Base-by-base conservation (phyloP, 1,140 invertebrate species). In the Oreohelix idahoensis region DNA sequence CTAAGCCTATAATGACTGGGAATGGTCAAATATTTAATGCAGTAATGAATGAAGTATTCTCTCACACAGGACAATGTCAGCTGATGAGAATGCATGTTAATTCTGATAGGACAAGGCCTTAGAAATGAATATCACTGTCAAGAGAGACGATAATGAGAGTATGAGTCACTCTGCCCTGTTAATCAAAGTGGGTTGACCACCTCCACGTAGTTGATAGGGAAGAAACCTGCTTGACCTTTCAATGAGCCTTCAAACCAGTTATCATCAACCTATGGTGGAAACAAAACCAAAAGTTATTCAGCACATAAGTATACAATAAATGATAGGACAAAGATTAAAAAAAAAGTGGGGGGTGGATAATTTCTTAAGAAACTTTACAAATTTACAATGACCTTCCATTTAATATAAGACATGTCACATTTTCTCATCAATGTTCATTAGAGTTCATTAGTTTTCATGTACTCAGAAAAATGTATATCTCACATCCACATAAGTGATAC, bases 231-330 rank as follows among this genome's bases (percentile, higher is more conserved):
- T 20, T 84, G 80, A 32, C 92, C 92, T 73, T 90, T 78, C 0
- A 92, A 42, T 45, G 88, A 86, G 36, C 92, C 92, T 83, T 93
- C 91, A 66, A 88, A 91, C 92, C 92, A 93, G 83, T 96, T 99
- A n/a, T 99, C 98, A 90, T 99, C 98, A 88, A 99, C 96, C 91
- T 97, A 96, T 8, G 42, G 15, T 45, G 42, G 15, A 45, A 45
- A 45, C 42, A 45, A 45, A 45, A 45, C 15, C 5, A 5, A 45
- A 45, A 45, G 5, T 45, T 45, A 45, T 45, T 45, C 42, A 45
- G 5, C 15, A 5, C n/a, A n/a, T n/a, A n/a, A n/a, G n/a, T n/a
- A n/a, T n/a, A n/a, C n/a, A n/a, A n/a, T n/a, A n/a, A n/a, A n/a
- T n/a, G n/a, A n/a, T n/a, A n/a, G n/a, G n/a, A n/a, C n/a, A n/a